Conservation (phyloP, 2,113 vertebrate species). For the Turdus rufiventris region DNA sequence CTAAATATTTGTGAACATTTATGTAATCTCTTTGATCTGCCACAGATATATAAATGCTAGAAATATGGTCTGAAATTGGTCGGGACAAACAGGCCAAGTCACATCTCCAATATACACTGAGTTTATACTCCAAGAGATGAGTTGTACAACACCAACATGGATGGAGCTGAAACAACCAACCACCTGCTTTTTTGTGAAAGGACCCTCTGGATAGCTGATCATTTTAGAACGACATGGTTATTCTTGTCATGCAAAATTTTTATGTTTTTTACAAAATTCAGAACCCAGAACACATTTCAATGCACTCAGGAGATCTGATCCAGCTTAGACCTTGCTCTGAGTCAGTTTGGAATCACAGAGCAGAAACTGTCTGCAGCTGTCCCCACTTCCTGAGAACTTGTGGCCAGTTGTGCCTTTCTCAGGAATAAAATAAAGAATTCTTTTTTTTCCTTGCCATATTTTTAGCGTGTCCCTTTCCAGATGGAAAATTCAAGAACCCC, state of each 20-base stretch:
- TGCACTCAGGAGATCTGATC: neutral
- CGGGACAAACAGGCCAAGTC: neutral
- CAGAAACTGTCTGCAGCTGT: neutral
- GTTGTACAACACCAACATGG: neutral
- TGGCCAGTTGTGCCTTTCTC: rapidly evolving
- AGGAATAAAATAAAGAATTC: neutral
- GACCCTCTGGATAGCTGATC: neutral
- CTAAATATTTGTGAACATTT: neutral
- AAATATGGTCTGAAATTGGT: neutral
- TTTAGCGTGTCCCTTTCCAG: neutral
- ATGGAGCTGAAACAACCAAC: neutral
- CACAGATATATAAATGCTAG: neutral
- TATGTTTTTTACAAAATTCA: neutral
- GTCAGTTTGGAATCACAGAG: neutral
- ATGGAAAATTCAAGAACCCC: neutral
- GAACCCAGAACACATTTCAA: neutral
- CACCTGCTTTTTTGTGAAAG: neutral
- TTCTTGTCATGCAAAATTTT: neutral
- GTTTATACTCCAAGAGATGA: neutral
- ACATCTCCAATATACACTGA: neutral
- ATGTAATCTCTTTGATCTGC: neutral
- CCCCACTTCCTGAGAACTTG: rapidly evolving
- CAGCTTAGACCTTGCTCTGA: neutral
- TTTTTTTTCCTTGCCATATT: neutral
- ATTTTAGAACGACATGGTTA: neutral